Evolutionary conservation across 2,113 vertebrate species (phyloP), one percentile per base, ranked within the genome.

Genomic region (Gopherus flavomarginatus): DNA sequence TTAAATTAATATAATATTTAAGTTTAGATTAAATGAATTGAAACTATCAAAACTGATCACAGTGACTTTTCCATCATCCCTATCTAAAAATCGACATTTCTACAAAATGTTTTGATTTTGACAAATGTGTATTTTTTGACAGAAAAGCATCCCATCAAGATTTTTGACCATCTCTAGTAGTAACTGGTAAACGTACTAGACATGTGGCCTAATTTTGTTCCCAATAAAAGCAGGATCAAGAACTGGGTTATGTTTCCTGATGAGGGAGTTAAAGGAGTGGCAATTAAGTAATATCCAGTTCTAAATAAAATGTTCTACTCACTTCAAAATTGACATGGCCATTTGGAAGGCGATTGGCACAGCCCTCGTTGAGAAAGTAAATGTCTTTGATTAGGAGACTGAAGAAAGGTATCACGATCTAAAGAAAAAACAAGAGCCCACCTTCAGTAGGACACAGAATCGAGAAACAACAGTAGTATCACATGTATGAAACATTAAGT

Each of bases 361-460:
- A 99, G 31, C 99, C 98, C 95, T 99, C 99, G 2, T 99, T 99
- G 75, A 99, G 98, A 98, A 99, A 99, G 97, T 99, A 99, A 96
- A 99, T 98, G 93, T 99, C 99, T 98, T 99, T 99, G 87, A 99
- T 99, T 92, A 99, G 96, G 79, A 99, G 98, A 97, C 99, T 99
- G 99, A 99, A 99, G 99, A 99, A 99, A 8, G 99, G 99, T 95
- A 99, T 98, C 90, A 99, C 99, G 0, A 99, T 99, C 99, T 99
- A 98, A 87, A 96, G 84, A 93, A 93, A 97, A 65, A 97, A 91
- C n/a, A 93, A 75, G 13, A 53, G 19, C 22, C 14, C 69, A 35
- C 65, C 52, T 31, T 82, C 5, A 93, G 8, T 35, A 12, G 6
- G 86, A 11, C 49, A 79, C 8, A 83, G 26, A 91, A 12, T 24